phyloP scores from a whole-genome alignment of 2,888 invertebrate genomes.

The Scaptomyza cyrtandrae region DNA sequence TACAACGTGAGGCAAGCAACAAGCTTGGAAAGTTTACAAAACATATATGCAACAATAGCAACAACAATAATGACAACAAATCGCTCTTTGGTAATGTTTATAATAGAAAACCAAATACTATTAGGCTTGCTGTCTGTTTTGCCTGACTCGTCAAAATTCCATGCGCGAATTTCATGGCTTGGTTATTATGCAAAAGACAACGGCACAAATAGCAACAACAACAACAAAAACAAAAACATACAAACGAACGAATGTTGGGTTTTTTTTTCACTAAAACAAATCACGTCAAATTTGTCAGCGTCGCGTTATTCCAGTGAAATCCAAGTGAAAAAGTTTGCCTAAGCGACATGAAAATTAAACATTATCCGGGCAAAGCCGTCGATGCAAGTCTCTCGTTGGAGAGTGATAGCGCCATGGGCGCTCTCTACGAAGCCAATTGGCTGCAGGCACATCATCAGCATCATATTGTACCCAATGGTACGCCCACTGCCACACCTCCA shows the following conservation, averaged over 20 bases:
- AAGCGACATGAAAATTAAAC: slow-evolving; percentile 90
- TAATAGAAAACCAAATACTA: slow-evolving; percentile 70
- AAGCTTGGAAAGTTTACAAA: slow-evolving; percentile 67
- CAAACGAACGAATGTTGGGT: no score
- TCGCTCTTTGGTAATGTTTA: slow-evolving; percentile 61
- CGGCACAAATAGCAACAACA: slow-evolving; percentile 16
- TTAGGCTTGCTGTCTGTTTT: slow-evolving; percentile 41
- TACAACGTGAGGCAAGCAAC: slow-evolving; percentile 53
- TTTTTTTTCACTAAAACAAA: no score
- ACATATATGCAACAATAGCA: slow-evolving; percentile 26
- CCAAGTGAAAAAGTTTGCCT: slow-evolving; percentile 13
- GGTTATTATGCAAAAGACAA: slow-evolving; percentile 72
- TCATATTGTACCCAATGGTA: slow-evolving; percentile 8
- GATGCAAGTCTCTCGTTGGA: slow-evolving; percentile 89
- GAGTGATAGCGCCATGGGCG: slow-evolving; percentile 89
- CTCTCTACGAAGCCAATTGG: slow-evolving; percentile 94
- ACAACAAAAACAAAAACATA: slow-evolving; percentile 16
- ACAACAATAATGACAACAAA: slow-evolving; percentile 25
- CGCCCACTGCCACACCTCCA: not conserved
- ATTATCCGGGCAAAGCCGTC: slow-evolving; percentile 93
- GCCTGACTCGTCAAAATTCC: slow-evolving; percentile 75
- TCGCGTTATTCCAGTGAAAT: slow-evolving; percentile 6
- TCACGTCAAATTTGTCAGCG: slow-evolving; percentile 56
- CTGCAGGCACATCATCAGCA: slow-evolving; percentile 87
- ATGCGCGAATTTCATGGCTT: slow-evolving; percentile 63